Percentiles rank a stretch among this genome's conserved stretches.
Conservation (phyloP, 2,113 vertebrate genomes). For the Syngnathus scovelli region DNA sequence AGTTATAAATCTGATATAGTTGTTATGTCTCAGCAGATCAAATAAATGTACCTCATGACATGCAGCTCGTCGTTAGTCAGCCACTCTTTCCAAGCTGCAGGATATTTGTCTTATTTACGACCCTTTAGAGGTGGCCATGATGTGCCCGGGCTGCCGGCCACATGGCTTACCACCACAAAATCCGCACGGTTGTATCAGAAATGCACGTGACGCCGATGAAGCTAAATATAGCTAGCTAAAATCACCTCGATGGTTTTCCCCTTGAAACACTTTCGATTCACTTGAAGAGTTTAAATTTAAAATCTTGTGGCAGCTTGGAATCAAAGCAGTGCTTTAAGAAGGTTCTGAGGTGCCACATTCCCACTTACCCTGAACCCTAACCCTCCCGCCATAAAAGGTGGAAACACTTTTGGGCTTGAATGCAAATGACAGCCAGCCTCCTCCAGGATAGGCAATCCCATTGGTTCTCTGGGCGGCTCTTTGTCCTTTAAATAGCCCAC, state of each 20-base stretch:
- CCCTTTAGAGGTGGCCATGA: neutral
- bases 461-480: slow-evolving; percentile 28
- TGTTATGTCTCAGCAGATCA: slow-evolving; percentile 1
- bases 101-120: neutral
- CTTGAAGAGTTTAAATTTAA: neutral
- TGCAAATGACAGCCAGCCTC: slow-evolving; percentile 26
- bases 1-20: slow-evolving; percentile 10
- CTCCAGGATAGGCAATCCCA: slow-evolving; percentile 8
- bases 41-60: too few species aligned
- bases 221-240: slow-evolving; percentile 57
- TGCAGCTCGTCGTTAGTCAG: neutral
- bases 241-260: neutral
- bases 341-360: neutral
- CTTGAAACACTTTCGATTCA: neutral
- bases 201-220: slow-evolving; percentile 46
- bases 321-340: neutral
- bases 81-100: neutral
- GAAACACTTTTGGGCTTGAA: slow-evolving; percentile 36
- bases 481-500: slow-evolving; percentile 54
- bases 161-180: slow-evolving; percentile 24
- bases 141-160: slow-evolving; percentile 12
- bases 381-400: slow-evolving; percentile 47
- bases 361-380: neutral
- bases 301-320: neutral
- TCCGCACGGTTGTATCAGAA: slow-evolving; percentile 53